These are phyloP conservation scores for Drosophila baimaii DNA, from an alignment of 1,140 invertebrate genomes.

Conservation along the genomic window DNA sequence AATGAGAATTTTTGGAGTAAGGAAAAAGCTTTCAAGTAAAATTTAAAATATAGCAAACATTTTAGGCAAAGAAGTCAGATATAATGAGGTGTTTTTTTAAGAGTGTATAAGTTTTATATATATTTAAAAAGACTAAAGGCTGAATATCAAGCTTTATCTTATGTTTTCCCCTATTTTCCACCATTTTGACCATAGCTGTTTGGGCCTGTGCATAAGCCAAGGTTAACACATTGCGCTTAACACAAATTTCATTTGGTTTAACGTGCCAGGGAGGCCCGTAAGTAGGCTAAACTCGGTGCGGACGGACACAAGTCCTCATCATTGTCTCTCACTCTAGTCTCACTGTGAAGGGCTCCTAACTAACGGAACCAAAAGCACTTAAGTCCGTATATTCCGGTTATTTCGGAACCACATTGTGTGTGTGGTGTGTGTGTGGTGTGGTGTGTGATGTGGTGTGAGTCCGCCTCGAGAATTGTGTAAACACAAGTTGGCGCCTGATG, in stretches of 20 bases:
- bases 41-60: no score
- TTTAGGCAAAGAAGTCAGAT: no score
- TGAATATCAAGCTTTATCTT: not conserved
- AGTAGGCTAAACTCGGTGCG: slow-evolving; percentile 54
- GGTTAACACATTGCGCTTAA: slow-evolving; percentile 42
- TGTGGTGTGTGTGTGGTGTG: not conserved
- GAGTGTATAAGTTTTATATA: no score
- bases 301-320: slow-evolving; percentile 44
- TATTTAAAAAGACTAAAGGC: no score
- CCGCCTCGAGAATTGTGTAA: slow-evolving; percentile 43
- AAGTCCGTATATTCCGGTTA: slow-evolving; percentile 36
- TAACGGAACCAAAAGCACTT: slow-evolving; percentile 38
- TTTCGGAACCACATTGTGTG: slow-evolving; percentile 33
- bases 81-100: no score
- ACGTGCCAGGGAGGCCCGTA: slow-evolving; percentile 27
- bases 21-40: no score
- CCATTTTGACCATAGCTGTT: slow-evolving; percentile 3
- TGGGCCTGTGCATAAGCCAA: slow-evolving; percentile 16
- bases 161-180: not conserved
- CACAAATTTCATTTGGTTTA: slow-evolving; percentile 68
- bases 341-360: slow-evolving; percentile 40
- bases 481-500: slow-evolving; percentile 51
- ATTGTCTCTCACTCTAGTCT: slow-evolving; percentile 34
- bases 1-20: not conserved
- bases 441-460: slow-evolving; percentile 14